phyloP scores from a whole-genome alignment of 2,113 vertebrate genomes.

The Larimichthys crocea region DNA sequence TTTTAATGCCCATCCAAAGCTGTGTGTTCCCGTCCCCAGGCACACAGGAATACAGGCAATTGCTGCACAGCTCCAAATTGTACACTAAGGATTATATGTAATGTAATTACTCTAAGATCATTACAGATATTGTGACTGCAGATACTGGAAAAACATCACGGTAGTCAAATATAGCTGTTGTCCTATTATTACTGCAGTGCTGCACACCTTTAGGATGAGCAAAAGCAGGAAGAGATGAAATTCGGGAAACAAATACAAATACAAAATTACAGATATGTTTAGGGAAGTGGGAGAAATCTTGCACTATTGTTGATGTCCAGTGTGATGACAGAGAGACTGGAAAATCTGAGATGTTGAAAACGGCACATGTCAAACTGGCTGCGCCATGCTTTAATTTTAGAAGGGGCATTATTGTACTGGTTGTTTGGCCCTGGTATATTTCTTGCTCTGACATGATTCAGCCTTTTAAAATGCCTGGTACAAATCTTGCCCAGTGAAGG shows the following conservation, averaged over 20 bases:
- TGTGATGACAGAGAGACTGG: too few species aligned
- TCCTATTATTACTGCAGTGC: background rate
- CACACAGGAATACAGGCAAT: constrained; percentile 1
- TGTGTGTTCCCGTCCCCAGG: constrained; percentile 10
- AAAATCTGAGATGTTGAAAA: too few species aligned
- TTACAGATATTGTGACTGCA: constrained; percentile 20
- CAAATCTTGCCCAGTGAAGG: background rate
- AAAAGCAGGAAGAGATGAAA: background rate
- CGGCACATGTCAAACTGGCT: too few species aligned
- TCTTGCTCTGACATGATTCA: background rate
- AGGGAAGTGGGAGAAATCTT: too few species aligned
- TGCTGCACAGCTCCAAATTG: constrained; percentile 22
- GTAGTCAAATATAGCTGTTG: constrained; percentile 21
- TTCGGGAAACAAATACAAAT: background rate
- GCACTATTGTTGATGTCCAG: too few species aligned
- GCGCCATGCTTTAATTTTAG: too few species aligned
- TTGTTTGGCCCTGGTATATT: too few species aligned
- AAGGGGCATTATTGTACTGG: too few species aligned
- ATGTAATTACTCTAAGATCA: constrained; percentile 19
- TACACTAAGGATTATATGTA: constrained; percentile 18
- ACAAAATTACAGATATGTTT: too few species aligned
- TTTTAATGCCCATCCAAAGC: constrained; percentile 39
- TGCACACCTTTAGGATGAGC: background rate
- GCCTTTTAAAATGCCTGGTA: background rate
- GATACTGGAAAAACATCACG: constrained; percentile 1